Evolutionary conservation across 1,140 invertebrate genomes (phyloP).

Genomic region (Drosophila lowei): DNA sequence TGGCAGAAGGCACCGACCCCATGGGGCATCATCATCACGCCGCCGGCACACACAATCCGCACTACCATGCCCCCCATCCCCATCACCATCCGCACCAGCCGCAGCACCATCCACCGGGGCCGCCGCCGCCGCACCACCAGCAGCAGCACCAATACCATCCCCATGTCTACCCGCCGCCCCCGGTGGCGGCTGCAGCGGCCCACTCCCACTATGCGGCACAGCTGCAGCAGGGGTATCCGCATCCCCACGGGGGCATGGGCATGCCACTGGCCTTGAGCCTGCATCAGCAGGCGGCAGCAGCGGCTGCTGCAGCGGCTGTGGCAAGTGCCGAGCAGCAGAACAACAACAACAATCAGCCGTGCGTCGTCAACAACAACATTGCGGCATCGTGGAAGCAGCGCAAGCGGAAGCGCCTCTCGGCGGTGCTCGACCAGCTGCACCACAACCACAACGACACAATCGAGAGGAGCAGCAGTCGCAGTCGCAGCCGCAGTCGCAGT

Average conservation of each 20-base stretch:
- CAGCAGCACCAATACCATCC: conserved; percentile 60
- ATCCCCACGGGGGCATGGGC: conserved; percentile 37
- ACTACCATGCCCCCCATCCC: conserved; percentile 52
- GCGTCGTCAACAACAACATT: conserved; percentile 86
- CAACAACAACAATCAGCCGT: conserved; percentile 85
- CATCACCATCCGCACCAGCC: conserved; percentile 66
- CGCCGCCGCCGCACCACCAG: conserved; percentile 48
- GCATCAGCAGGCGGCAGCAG: conserved; percentile 70
- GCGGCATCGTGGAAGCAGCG: conserved; percentile 84
- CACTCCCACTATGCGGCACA: conserved; percentile 54
- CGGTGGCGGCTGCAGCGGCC: conserved; percentile 34
- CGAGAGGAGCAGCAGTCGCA: conserved; percentile 58
- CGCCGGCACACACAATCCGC: conserved; percentile 73
- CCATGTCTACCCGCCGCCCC: conserved; percentile 50
- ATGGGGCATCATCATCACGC: conserved; percentile 82
- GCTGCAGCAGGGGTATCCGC: conserved; percentile 62
- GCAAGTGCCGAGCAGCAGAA: conserved; percentile 60
- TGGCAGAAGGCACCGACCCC: conserved; percentile 83
- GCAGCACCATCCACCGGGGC: conserved; percentile 50
- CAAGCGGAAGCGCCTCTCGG: conserved; percentile 89
- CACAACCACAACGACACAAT: conserved; percentile 69
- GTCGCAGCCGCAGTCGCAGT: conserved; percentile 45
- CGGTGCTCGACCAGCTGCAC: conserved; percentile 89
- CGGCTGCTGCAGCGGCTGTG: conserved; percentile 62
- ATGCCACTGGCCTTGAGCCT: conserved; percentile 50